Percentiles rank a stretch among this genome's conserved stretches.
Evolutionary conservation across 2,113 vertebrate genomes (phyloP).

Genomic region (Macquaria ambigua): DNA sequence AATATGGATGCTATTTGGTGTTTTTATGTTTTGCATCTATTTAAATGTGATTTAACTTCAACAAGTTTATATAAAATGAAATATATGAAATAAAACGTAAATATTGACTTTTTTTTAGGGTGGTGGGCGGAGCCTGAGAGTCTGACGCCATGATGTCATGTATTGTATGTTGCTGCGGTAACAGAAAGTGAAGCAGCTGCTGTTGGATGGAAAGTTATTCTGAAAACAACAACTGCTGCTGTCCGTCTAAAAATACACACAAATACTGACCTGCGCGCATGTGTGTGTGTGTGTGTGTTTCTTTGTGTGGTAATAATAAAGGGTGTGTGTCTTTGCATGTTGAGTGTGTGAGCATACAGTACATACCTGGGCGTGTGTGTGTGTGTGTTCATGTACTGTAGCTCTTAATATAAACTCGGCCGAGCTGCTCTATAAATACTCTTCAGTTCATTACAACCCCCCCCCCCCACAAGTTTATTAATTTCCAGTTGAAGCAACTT

Average conservation of each 20-base stretch:
- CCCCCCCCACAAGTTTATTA: too few species aligned
- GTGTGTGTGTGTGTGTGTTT: conserved; percentile 13
- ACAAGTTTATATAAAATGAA: too few species aligned
- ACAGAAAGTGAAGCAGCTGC: conserved; percentile 59
- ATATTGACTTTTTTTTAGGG: too few species aligned
- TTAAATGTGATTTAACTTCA: too few species aligned
- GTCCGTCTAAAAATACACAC: conserved; percentile 64
- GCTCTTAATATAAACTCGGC: conserved; percentile 28
- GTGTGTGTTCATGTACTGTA: neutral
- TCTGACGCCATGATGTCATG: too few species aligned
- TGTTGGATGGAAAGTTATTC: conserved; percentile 64
- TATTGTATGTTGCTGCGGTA: neutral
- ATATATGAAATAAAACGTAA: too few species aligned
- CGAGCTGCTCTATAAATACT: conserved; percentile 40
- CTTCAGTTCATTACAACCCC: too few species aligned
- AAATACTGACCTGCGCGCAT: neutral
- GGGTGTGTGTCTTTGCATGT: conserved; percentile 4
- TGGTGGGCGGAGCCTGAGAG: too few species aligned
- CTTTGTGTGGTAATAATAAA: conserved; percentile 1
- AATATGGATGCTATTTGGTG: too few species aligned
- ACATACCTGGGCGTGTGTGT: conserved; percentile 8
- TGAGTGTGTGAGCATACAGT: neutral
- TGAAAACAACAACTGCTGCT: conserved; percentile 62
- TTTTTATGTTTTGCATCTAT: too few species aligned
- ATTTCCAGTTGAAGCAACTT: too few species aligned